Evolutionary conservation across 2,797 vertebrate genomes (phyloP).

Genomic region (Scyliorhinus canicula): DNA sequence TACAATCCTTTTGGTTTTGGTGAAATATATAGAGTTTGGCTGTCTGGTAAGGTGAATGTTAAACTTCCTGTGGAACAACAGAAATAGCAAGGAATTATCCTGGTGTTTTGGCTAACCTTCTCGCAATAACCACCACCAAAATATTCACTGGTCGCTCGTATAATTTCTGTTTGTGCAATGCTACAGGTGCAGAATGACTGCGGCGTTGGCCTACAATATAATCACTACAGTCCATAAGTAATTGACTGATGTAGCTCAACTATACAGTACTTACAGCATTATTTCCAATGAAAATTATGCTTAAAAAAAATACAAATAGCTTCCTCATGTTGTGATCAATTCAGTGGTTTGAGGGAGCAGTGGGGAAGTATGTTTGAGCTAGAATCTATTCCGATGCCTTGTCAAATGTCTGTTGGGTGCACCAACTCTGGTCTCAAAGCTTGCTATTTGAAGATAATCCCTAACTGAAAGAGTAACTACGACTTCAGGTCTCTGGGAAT

Average conservation of each 20-base stretch:
- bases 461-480: too few species aligned
- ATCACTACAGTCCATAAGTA: neutral
- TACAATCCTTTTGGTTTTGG: neutral
- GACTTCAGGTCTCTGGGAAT: too few species aligned
- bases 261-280: neutral
- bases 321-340: neutral
- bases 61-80: neutral
- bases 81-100: too few species aligned
- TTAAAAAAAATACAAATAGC: neutral
- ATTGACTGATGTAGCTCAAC: neutral
- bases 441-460: too few species aligned
- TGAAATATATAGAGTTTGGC: neutral
- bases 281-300: neutral
- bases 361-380: too few species aligned
- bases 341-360: too few species aligned
- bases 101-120: neutral
- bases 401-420: too few species aligned
- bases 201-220: neutral
- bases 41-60: too few species aligned
- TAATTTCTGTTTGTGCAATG: neutral
- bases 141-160: neutral
- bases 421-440: too few species aligned
- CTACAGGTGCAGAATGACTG: neutral
- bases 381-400: too few species aligned
- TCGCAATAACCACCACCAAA: neutral